These are phyloP conservation scores for Arctia plantaginis DNA, from an alignment of 2,888 invertebrate species.

Conservation along the genomic window DNA sequence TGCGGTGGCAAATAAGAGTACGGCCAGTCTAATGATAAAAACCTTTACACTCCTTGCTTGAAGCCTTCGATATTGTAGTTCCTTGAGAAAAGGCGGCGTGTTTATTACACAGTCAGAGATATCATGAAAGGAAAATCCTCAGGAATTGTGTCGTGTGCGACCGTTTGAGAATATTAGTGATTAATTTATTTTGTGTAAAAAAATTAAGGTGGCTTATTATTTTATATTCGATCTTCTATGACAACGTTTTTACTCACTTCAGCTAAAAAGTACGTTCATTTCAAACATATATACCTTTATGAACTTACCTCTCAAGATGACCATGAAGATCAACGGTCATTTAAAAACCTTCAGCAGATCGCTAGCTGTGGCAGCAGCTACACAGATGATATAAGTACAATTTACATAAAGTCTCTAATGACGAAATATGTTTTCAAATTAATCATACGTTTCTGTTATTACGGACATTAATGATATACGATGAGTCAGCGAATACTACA, in stretches of 20 bases:
- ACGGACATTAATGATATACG: conserved; percentile 40
- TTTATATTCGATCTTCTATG: not conserved
- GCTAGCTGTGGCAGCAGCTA: not conserved
- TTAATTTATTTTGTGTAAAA: no score
- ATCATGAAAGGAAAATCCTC: no score
- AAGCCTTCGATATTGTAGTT: no score
- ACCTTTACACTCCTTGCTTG: no score
- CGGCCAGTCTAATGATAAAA: no score
- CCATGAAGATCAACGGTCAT: not conserved
- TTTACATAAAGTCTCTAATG: conserved; percentile 18
- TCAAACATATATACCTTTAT: not conserved
- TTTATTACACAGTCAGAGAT: no score
- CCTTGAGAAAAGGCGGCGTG: no score
- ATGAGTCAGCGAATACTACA: conserved; percentile 40
- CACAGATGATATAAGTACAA: conserved; percentile 10
- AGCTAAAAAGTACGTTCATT: no score
- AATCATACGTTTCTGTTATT: conserved; percentile 27
- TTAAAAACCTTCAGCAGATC: conserved; percentile 4
- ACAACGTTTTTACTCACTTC: not conserved
- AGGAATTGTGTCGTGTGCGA: not conserved
- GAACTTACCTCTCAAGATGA: not conserved
- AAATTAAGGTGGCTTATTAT: not conserved
- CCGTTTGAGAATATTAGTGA: not conserved
- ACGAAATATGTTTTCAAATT: conserved; percentile 28
- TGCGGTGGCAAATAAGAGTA: no score